These are phyloP conservation scores for Dryococelus australis DNA, from an alignment of 2,888 invertebrate species.

Conservation along the genomic window DNA sequence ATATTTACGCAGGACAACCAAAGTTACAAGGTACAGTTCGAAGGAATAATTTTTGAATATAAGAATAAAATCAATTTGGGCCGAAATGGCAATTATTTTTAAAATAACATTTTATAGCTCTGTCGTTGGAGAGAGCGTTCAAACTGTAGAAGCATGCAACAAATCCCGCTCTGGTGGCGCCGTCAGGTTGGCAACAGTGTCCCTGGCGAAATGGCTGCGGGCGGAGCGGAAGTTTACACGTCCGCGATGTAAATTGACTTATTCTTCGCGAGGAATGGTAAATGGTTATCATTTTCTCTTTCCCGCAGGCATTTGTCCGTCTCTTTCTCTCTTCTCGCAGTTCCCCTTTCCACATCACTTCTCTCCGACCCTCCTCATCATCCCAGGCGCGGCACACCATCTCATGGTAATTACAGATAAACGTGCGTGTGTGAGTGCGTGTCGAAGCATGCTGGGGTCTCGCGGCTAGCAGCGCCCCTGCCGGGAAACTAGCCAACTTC, in stretches of 20 bases:
- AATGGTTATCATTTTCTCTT: background rate
- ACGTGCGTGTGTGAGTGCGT: background rate
- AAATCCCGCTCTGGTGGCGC: background rate
- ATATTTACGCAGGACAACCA: no score
- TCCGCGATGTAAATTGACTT: conserved; percentile 11
- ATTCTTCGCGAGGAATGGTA: conserved; percentile 10
- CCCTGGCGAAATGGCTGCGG: conserved; percentile 6
- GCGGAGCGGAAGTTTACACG: conserved; percentile 8
- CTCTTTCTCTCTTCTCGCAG: background rate
- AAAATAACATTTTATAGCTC: no score
- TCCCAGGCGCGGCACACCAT: no score
- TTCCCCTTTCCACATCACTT: background rate
- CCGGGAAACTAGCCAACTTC: background rate
- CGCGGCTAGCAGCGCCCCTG: background rate
- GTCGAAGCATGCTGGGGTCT: background rate
- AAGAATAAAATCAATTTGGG: no score
- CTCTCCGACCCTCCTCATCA: background rate
- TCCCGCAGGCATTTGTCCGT: background rate
- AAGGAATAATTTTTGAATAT: no score
- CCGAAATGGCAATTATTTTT: no score
- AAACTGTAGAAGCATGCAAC: no score
- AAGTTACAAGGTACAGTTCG: no score
- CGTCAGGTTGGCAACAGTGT: background rate
- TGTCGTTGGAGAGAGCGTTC: no score
- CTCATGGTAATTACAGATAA: background rate